Percentiles rank a stretch among this genome's conserved stretches.
phyloP scores from a whole-genome alignment of 2,113 vertebrate genomes.

The Tonatia bakeri region DNA sequence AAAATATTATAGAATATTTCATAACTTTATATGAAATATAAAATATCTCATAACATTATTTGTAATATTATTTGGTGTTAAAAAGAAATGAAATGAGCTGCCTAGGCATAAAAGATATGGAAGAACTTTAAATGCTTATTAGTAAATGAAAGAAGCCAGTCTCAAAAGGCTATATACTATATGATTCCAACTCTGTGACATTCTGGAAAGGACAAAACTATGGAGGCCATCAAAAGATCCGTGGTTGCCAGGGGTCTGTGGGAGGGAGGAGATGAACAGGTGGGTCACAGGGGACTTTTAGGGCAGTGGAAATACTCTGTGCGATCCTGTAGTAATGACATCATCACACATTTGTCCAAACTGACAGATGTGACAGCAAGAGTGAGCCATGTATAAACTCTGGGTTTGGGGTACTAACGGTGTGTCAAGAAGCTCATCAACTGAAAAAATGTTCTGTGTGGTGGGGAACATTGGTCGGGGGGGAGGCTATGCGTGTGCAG shows the following conservation, averaged over 20 bases:
- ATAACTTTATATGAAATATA: neutral
- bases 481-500: neutral
- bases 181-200: neutral
- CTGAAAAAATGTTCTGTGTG: neutral
- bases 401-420: neutral
- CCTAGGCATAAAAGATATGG: neutral
- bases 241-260: neutral
- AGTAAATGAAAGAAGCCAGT: neutral
- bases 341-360: neutral
- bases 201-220: neutral
- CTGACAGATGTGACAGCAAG: neutral
- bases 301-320: neutral
- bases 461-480: neutral
- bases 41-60: neutral
- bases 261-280: neutral
- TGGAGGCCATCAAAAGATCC: neutral
- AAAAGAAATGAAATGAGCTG: neutral
- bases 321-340: neutral
- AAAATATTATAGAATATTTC: neutral
- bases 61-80: neutral
- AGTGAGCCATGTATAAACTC: neutral
- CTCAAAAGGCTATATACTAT: neutral
- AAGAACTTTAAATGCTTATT: neutral
- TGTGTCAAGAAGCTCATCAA: neutral
- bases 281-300: neutral